A percentile compares a stretch with the other conserved stretches of the same genome.
Evolutionary conservation across 1,140 invertebrate genomes (phyloP).

Genomic region (Drosophila cardini): DNA sequence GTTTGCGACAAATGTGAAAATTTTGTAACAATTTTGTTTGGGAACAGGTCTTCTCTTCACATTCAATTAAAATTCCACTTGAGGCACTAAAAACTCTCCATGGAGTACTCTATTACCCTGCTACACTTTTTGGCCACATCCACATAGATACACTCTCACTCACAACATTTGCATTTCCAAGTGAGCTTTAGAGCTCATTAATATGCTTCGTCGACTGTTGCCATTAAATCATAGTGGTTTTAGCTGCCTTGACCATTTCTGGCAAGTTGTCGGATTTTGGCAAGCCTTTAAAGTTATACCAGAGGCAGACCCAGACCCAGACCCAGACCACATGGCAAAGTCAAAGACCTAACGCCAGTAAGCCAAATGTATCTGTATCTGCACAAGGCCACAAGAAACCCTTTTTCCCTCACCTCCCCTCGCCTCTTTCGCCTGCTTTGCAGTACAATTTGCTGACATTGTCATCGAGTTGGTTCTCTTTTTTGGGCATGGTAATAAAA

Average conservation of each 20-base stretch:
- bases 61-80: constrained; percentile 44
- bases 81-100: constrained; percentile 7
- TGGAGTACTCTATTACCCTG: constrained; percentile 9
- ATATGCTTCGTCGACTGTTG: constrained; percentile 32
- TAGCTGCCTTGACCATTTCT: constrained; percentile 46
- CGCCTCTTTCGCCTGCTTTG: not conserved
- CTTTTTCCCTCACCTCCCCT: constrained; percentile 5
- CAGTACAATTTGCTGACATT: constrained; percentile 22
- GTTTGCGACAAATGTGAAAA: constrained; percentile 38
- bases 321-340: constrained; percentile 6
- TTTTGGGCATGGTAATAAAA: constrained; percentile 10
- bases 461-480: constrained; percentile 5
- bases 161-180: constrained; percentile 19
- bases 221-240: constrained; percentile 49
- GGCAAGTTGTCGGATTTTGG: constrained; percentile 41
- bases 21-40: constrained; percentile 24
- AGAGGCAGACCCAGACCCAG: not conserved
- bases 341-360: constrained; percentile 33
- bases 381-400: constrained; percentile 38
- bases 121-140: not conserved
- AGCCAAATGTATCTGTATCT: constrained; percentile 15
- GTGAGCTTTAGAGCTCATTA: constrained; percentile 35
- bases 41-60: not conserved
- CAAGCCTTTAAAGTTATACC: constrained; percentile 34
- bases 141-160: constrained; percentile 1